These are phyloP conservation scores for Venturia canescens DNA, from an alignment of 1,140 invertebrate genomes.

Conservation along the genomic window DNA sequence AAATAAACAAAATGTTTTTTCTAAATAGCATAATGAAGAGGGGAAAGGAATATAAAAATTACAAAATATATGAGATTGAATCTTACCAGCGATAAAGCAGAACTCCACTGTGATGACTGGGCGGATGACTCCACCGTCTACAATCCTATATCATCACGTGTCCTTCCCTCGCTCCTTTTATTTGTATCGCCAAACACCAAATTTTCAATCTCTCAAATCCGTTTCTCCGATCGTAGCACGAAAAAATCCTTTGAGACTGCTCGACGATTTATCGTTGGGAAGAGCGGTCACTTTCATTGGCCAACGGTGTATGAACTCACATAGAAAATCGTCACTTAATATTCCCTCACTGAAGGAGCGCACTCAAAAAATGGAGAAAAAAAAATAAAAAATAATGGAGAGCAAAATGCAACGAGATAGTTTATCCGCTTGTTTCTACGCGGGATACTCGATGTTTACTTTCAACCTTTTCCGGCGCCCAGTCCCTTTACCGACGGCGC, in stretches of 20 bases:
- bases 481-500: slow-evolving; percentile 27
- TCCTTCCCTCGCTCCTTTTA: not conserved
- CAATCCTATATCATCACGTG: slow-evolving; percentile 53
- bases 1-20: too few species aligned
- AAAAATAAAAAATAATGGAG: slow-evolving; percentile 16
- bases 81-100: slow-evolving; percentile 74
- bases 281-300: not conserved
- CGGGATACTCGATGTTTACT: not conserved
- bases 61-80: slow-evolving; percentile 20
- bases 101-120: slow-evolving; percentile 75
- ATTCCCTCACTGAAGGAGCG: not conserved
- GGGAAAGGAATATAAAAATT: not conserved
- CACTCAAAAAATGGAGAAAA: slow-evolving; percentile 6
- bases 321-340: not conserved
- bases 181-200: not conserved
- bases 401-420: slow-evolving; percentile 48
- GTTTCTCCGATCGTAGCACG: not conserved
- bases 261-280: not conserved
- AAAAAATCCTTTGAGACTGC: not conserved
- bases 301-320: not conserved
- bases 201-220: not conserved
- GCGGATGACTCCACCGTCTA: slow-evolving; percentile 58
- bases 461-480: not conserved
- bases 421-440: not conserved
- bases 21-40: too few species aligned